Evolutionary conservation across 2,888 invertebrate species (phyloP).

Genomic region (Holacanthella duospinosa): DNA sequence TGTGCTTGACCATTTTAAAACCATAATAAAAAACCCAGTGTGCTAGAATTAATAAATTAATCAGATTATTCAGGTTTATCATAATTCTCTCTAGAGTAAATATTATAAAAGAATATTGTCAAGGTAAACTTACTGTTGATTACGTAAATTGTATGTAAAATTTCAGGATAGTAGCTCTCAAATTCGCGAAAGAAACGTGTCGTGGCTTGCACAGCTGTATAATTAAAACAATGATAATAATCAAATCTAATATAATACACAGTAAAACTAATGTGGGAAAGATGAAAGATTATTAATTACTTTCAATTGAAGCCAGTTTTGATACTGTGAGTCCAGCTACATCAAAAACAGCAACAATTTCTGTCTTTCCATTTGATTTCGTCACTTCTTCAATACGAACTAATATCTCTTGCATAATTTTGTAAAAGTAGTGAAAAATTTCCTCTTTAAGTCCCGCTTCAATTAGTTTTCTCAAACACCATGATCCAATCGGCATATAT

Average conservation of each 20-base stretch:
- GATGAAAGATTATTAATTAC: no score
- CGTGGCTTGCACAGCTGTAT: conserved; percentile 2
- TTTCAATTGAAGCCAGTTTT: conserved; percentile 6
- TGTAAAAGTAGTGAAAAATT: not conserved
- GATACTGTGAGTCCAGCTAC: not conserved
- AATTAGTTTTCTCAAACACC: conserved; percentile 3
- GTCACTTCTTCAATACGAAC: not conserved
- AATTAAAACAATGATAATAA: not conserved
- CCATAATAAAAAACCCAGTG: conserved; percentile 5
- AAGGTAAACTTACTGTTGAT: conserved; percentile 10
- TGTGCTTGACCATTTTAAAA: not conserved
- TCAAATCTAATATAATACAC: no score
- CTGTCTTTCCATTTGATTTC: not conserved
- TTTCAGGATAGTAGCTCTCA: conserved; percentile 9
- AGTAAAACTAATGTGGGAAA: no score
- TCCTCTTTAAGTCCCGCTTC: conserved; percentile 6
- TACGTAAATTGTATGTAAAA: not conserved
- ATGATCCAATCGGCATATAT: conserved; percentile 2
- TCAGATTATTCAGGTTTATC: not conserved
- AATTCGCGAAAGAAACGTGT: conserved; percentile 4
- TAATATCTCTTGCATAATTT: conserved; percentile 2
- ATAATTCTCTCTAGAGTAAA: not conserved
- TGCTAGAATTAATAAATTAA: not conserved
- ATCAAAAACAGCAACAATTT: conserved; percentile 7
- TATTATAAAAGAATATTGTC: no score